Percentiles rank a stretch among this genome's conserved stretches.
Evolutionary conservation across 2,888 invertebrate species (phyloP).

Genomic region (Hyalella azteca): DNA sequence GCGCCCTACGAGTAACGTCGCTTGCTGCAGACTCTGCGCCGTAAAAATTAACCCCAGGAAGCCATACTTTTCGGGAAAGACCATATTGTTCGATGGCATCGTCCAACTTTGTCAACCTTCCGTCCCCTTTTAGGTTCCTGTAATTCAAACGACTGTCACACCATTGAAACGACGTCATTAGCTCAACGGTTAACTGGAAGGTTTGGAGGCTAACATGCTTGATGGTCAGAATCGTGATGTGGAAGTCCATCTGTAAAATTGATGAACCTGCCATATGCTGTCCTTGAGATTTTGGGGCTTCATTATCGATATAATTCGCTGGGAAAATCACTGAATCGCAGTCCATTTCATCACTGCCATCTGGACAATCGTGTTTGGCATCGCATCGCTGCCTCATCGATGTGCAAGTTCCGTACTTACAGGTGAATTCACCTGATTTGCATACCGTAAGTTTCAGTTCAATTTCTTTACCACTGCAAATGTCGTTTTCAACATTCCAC

Average conservation of each 20-base stretch:
- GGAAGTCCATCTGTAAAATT: not conserved
- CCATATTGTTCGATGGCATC: not conserved
- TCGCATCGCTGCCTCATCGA: conserved; percentile 5
- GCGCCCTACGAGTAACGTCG: conserved; percentile 13
- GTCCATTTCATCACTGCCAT: conserved; percentile 38
- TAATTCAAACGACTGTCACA: not conserved
- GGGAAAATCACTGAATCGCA: conserved; percentile 26
- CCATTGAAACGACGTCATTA: not conserved
- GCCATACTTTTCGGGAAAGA: not conserved
- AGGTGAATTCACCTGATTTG: conserved; percentile 6
- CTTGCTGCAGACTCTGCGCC: conserved; percentile 21
- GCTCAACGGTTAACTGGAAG: conserved; percentile 22
- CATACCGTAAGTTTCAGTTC: conserved; percentile 25
- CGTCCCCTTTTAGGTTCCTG: conserved; percentile 9
- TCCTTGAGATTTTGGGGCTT: not conserved
- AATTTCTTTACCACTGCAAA: not conserved
- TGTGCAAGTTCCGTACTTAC: conserved; percentile 28
- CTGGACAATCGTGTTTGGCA: conserved; percentile 3
- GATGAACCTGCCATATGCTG: not conserved
- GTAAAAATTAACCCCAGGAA: conserved; percentile 1
- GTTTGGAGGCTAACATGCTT: not conserved
- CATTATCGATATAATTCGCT: not conserved
- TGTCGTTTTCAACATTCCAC: conserved; percentile 30
- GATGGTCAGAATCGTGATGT: conserved; percentile 8
- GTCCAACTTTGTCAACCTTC: not conserved